Percentiles rank a stretch among this genome's conserved stretches.
These are phyloP conservation scores for Euura lappo DNA, from an alignment of 1,140 invertebrate species.

Conservation along the genomic window DNA sequence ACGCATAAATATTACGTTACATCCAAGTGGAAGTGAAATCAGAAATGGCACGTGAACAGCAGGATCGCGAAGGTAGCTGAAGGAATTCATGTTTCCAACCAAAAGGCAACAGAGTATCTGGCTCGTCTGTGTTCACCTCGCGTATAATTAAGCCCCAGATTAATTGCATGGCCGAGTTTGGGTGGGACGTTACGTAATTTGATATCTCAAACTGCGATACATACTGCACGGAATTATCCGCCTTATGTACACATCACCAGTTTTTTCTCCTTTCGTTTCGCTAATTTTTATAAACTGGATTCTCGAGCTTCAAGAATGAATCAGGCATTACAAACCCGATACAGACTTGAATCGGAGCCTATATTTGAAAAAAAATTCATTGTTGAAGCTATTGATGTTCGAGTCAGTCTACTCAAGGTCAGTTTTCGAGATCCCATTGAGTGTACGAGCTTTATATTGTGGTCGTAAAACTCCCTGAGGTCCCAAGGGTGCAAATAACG, in stretches of 20 bases:
- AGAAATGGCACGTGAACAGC: neutral
- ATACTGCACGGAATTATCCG: too few species aligned
- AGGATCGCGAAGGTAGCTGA: neutral
- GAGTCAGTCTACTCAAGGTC: too few species aligned
- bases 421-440: too few species aligned
- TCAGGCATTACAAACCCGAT: neutral
- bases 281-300: neutral
- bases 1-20: slow-evolving; percentile 2
- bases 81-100: neutral
- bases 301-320: neutral
- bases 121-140: neutral
- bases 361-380: too few species aligned
- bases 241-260: too few species aligned
- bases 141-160: neutral
- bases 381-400: too few species aligned
- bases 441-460: too few species aligned
- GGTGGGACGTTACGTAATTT: neutral
- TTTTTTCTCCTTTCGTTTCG: neutral
- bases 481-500: neutral
- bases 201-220: neutral
- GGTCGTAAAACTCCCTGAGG: neutral
- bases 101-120: neutral
- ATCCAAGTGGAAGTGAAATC: neutral
- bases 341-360: neutral
- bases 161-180: neutral